phyloP scores from a whole-genome alignment of 2,797 vertebrate species.

The Mus minutoides region DNA sequence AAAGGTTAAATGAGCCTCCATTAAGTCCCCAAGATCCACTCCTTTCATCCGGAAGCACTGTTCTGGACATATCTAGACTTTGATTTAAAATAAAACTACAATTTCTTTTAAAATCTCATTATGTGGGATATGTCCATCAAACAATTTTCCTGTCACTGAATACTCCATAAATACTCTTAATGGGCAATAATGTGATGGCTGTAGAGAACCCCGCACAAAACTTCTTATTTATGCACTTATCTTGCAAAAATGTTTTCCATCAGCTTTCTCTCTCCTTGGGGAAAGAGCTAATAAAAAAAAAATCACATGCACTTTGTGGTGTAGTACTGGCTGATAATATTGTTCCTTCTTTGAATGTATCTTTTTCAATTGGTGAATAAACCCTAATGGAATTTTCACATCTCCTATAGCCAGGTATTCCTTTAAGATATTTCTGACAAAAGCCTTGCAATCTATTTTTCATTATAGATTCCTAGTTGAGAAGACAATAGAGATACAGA shows the following conservation, averaged over 20 bases:
- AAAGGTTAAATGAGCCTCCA: conserved; percentile 68
- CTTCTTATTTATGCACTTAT: conserved; percentile 75
- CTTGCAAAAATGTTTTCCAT: conserved; percentile 64
- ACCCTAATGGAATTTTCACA: conserved; percentile 70
- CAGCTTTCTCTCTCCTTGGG: conserved; percentile 58
- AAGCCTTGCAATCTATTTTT: conserved; percentile 46
- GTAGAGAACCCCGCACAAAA: conserved; percentile 64
- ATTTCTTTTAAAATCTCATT: conserved; percentile 82
- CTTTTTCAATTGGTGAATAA: conserved; percentile 69
- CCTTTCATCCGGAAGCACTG: conserved; percentile 58
- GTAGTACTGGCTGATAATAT: conserved; percentile 61
- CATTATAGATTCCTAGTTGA: conserved; percentile 68
- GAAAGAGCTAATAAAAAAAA: conserved; percentile 52
- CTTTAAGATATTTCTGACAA: conserved; percentile 73
- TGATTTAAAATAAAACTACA: conserved; percentile 74
- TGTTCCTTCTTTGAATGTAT: neutral
- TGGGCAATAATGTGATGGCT: conserved; percentile 76
- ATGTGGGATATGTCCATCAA: conserved; percentile 81
- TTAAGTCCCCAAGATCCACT: conserved; percentile 53
- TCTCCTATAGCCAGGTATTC: conserved; percentile 47
- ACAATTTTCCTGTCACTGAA: conserved; percentile 84
- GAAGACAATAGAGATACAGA: conserved; percentile 63
- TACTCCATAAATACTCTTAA: conserved; percentile 81
- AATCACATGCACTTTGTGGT: neutral
- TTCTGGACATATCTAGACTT: conserved; percentile 69